Evolutionary conservation across 2,113 vertebrate genomes (phyloP).

Genomic region (Podilymbus podiceps): DNA sequence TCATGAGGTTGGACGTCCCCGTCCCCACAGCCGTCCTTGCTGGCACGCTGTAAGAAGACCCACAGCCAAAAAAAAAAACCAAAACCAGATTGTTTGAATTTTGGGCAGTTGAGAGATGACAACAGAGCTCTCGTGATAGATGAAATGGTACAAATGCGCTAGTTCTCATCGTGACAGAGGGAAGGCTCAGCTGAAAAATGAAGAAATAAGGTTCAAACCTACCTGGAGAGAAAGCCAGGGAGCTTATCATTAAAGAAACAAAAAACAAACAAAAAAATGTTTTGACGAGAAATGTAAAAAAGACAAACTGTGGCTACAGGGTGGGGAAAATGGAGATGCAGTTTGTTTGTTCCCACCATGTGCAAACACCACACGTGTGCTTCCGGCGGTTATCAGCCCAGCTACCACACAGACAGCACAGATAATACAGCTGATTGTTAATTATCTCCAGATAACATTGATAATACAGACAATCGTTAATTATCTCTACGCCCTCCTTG

Average conservation of each 20-base stretch:
- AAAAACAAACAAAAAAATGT: not conserved
- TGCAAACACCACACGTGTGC: fast-evolving
- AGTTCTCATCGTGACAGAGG: fast-evolving
- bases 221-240: not conserved
- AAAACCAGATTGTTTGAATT: not conserved
- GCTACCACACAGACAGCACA: fast-evolving
- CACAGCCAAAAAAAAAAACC: not conserved
- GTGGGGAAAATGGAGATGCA: too few species aligned
- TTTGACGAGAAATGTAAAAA: not conserved
- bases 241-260: too few species aligned
- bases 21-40: not conserved
- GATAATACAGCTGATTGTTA: too few species aligned
- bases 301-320: not conserved
- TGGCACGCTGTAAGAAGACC: fast-evolving
- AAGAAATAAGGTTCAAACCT: not conserved
- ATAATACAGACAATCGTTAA: too few species aligned
- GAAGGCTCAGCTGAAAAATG: not conserved
- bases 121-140: fast-evolving
- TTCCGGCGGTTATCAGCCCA: too few species aligned
- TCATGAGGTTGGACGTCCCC: fast-evolving
- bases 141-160: not conserved
- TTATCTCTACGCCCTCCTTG: not conserved
- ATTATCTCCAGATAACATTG: not conserved
- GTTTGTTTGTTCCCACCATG: not conserved
- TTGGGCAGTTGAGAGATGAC: not conserved